Percentiles rank a stretch among this genome's conserved stretches.
Evolutionary conservation across 2,113 vertebrate genomes (phyloP).

Genomic region (Anthoscopus minutus): DNA sequence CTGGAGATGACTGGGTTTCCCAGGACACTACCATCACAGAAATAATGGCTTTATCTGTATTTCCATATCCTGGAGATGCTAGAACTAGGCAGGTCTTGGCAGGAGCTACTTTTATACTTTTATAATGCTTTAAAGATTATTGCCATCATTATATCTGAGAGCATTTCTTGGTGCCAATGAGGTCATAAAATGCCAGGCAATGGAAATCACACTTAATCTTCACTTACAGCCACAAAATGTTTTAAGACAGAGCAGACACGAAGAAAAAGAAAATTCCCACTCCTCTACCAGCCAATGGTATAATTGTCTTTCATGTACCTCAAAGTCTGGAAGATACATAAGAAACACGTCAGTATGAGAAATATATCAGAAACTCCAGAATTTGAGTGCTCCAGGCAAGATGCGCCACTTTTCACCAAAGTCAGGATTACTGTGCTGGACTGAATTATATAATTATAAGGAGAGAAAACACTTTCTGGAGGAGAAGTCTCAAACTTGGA

Average conservation of each 20-base stretch:
- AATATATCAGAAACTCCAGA: neutral
- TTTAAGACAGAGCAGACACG: neutral
- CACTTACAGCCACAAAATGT: neutral
- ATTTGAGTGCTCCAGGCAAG: neutral
- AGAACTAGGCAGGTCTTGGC: neutral
- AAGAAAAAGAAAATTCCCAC: neutral
- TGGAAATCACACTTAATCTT: neutral
- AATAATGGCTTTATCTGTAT: neutral
- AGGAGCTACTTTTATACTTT: neutral
- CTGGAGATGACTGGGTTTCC: neutral
- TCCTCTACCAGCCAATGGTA: neutral
- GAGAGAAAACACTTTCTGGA: neutral
- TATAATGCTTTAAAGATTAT: neutral
- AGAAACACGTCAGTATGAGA: neutral
- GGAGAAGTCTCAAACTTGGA: neutral
- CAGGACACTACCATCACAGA: neutral
- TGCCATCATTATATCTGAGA: neutral
- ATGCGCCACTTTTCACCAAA: neutral
- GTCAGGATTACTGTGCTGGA: neutral
- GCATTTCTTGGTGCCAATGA: neutral
- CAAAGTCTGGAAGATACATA: neutral
- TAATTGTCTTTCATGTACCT: neutral
- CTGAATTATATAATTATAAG: neutral
- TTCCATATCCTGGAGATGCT: neutral
- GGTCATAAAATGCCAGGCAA: neutral